These are phyloP conservation scores for Panagrolaimus sp. DNA, from an alignment of 1,140 invertebrate genomes.

Conservation along the genomic window DNA sequence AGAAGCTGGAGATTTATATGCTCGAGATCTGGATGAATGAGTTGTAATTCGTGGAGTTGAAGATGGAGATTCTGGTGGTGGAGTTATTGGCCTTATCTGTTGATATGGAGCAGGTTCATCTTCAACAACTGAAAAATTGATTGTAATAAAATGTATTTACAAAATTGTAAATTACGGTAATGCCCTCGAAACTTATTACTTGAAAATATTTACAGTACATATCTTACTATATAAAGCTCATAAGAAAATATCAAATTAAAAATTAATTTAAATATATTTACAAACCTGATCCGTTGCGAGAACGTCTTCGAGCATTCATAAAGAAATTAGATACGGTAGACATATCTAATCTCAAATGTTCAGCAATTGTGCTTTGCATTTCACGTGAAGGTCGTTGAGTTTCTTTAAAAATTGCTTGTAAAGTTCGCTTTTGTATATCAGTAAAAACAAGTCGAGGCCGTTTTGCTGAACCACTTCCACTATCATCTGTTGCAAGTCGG, in stretches of 20 bases:
- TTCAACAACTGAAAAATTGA: no score
- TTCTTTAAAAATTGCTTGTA: constrained; percentile 74
- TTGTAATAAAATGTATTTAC: constrained; percentile 22
- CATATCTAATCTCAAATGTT: constrained; percentile 91
- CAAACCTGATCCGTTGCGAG: constrained; percentile 30
- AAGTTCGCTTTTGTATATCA: constrained; percentile 95
- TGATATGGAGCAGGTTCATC: constrained; percentile 47
- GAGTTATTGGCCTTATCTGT: constrained; percentile 28
- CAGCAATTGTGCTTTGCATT: constrained; percentile 98
- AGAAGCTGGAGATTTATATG: not conserved
- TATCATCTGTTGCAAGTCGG: constrained; percentile 29
- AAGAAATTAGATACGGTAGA: constrained; percentile 99
- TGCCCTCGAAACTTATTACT: not conserved
- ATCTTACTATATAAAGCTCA: not conserved
- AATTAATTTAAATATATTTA: not conserved
- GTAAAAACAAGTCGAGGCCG: constrained; percentile 99
- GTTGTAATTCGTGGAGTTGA: not conserved
- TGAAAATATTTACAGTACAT: not conserved
- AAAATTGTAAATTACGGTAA: not conserved
- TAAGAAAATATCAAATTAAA: no score
- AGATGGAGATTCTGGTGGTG: constrained; percentile 9
- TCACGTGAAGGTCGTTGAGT: constrained; percentile 98
- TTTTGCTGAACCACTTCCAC: constrained; percentile 65
- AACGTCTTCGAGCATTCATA: constrained; percentile 91
- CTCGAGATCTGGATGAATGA: not conserved